Percentiles rank a stretch among this genome's conserved stretches.
These are phyloP conservation scores for Artibeus lituratus DNA, from an alignment of 2,797 vertebrate genomes.

Conservation along the genomic window DNA sequence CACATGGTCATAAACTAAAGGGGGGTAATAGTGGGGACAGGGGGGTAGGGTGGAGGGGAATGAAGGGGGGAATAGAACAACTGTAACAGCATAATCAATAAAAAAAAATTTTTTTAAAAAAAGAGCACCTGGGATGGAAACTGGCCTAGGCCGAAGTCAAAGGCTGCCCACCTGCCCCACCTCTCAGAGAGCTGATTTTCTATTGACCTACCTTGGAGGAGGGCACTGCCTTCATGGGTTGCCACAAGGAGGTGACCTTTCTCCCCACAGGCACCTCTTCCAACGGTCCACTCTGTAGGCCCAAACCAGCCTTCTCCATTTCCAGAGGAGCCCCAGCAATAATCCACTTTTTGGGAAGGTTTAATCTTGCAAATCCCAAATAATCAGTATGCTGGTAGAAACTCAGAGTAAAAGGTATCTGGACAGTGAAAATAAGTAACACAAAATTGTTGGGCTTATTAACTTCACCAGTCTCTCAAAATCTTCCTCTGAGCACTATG, in stretches of 20 bases:
- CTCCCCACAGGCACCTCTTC: neutral
- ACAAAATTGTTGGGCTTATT: neutral
- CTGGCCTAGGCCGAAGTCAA: neutral
- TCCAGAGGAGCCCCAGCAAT: neutral
- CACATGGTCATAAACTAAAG: no score
- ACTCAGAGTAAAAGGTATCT: neutral
- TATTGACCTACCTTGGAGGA: neutral
- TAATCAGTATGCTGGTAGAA: neutral
- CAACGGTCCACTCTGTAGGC: neutral
- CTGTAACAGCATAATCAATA: no score
- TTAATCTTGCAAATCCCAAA: neutral
- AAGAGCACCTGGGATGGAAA: neutral
- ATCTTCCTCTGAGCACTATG: neutral
- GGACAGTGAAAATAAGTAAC: neutral
- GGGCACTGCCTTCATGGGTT: neutral
- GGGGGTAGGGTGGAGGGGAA: no score
- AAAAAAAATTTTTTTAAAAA: no score
- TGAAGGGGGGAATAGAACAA: no score
- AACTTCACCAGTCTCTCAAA: neutral
- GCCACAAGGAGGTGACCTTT: neutral
- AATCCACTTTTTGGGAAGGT: neutral
- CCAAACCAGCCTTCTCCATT: neutral
- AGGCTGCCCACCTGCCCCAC: neutral
- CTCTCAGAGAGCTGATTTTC: neutral
- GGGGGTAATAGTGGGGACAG: no score